Conservation (phyloP, 2,888 invertebrate genomes). For the Erynnis tages region DNA sequence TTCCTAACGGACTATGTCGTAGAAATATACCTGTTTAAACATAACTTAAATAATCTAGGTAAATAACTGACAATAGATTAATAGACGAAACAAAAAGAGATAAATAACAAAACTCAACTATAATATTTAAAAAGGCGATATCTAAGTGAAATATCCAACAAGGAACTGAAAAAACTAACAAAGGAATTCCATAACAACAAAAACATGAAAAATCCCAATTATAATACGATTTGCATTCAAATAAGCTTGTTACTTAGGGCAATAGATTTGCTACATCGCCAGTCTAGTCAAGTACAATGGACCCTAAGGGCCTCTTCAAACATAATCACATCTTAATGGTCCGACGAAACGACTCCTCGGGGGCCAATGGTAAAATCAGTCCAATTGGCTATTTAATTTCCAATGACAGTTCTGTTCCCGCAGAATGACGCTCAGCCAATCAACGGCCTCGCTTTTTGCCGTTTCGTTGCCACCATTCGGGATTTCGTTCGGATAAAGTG, state of each 20-base stretch:
- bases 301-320: conserved; percentile 10
- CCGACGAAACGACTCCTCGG: conserved; percentile 30
- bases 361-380: conserved; percentile 19
- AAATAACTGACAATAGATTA: too few relatives aligned
- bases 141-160: too few relatives aligned
- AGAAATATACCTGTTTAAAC: too few relatives aligned
- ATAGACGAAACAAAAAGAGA: too few relatives aligned
- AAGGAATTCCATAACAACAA: too few relatives aligned
- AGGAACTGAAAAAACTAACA: not conserved
- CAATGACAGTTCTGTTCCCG: conserved; percentile 24
- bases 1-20: too few relatives aligned
- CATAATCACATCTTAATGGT: conserved; percentile 33
- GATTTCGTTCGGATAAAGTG: conserved; percentile 13
- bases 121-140: too few relatives aligned
- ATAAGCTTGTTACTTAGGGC: not conserved
- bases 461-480: conserved; percentile 3
- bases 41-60: too few relatives aligned
- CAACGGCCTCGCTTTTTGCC: conserved; percentile 4
- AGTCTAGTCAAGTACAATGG: conserved; percentile 6
- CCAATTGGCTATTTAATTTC: conserved; percentile 26
- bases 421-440: conserved; percentile 21
- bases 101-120: too few relatives aligned
- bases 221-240: conserved; percentile 4
- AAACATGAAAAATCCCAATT: not conserved
- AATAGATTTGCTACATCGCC: not conserved